Evolutionary conservation across 1,140 invertebrate genomes (phyloP).

Genomic region (Aethina tumida): DNA sequence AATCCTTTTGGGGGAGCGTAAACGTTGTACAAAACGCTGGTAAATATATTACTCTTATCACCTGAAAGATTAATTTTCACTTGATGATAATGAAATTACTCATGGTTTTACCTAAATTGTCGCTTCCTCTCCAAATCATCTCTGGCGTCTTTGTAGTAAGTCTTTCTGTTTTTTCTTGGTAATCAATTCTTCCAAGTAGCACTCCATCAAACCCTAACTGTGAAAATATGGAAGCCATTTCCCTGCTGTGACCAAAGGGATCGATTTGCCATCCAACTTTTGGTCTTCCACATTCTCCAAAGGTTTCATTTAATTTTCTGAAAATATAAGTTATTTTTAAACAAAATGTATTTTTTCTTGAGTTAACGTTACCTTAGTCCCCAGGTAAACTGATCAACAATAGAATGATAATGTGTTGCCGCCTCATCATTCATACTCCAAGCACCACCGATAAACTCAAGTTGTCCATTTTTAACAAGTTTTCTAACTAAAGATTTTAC

Average conservation of each 20-base stretch:
- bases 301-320: slow-evolving; percentile 40
- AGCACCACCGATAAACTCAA: slow-evolving; percentile 66
- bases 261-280: slow-evolving; percentile 66
- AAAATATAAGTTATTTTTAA: slow-evolving; percentile 4
- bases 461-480: slow-evolving; percentile 45
- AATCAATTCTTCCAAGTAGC: slow-evolving; percentile 66
- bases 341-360: slow-evolving; percentile 18
- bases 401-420: slow-evolving; percentile 64
- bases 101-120: slow-evolving; percentile 38
- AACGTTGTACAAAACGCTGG: slow-evolving; percentile 61
- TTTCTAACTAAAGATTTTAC: slow-evolving; percentile 37
- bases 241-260: slow-evolving; percentile 64
- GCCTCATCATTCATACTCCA: slow-evolving; percentile 82
- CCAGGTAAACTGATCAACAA: slow-evolving; percentile 75
- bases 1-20: slow-evolving; percentile 79
- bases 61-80: slow-evolving; percentile 34
- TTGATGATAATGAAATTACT: background rate
- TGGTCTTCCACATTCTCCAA: slow-evolving; percentile 55
- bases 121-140: slow-evolving; percentile 65
- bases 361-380: slow-evolving; percentile 41
- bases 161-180: slow-evolving; percentile 58
- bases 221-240: slow-evolving; percentile 59
- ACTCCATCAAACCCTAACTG: slow-evolving; percentile 63
- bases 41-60: slow-evolving; percentile 53
- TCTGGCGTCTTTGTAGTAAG: slow-evolving; percentile 57